A percentile compares a stretch with the other conserved stretches of the same genome.
phyloP scores from a whole-genome alignment of 2,113 vertebrate species.

The Malurus alboscapulatus region DNA sequence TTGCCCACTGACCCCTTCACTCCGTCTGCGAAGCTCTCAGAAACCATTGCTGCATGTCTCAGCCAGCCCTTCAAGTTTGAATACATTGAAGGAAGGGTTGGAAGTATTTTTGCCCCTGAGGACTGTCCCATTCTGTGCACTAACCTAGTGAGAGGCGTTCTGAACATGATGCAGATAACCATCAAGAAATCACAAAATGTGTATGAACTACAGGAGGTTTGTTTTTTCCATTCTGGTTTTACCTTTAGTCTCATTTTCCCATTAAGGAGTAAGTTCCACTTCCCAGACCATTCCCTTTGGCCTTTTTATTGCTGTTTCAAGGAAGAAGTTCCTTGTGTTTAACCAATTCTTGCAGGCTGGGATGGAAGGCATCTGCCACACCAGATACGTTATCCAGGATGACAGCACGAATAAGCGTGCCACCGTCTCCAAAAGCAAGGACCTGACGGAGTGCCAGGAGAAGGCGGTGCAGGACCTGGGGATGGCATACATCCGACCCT shows the following conservation, averaged over 20 bases:
- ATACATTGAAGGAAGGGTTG: conserved; percentile 78
- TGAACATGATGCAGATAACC: conserved; percentile 82
- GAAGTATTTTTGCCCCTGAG: conserved; percentile 73
- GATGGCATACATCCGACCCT: conserved; percentile 75
- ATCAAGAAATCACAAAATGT: conserved; percentile 81
- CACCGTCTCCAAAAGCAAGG: conserved; percentile 78
- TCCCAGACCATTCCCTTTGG: not conserved
- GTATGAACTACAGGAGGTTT: conserved; percentile 82
- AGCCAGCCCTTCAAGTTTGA: conserved; percentile 81
- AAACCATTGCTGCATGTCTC: conserved; percentile 71
- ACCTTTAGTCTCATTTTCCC: not conserved
- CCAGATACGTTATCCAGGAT: conserved; percentile 81
- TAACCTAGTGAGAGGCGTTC: conserved; percentile 82
- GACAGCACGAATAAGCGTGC: conserved; percentile 70
- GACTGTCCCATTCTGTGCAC: conserved; percentile 71
- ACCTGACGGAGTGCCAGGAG: conserved; percentile 81
- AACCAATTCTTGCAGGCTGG: conserved; percentile 49
- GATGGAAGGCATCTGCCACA: conserved; percentile 84
- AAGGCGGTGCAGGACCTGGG: conserved; percentile 74
- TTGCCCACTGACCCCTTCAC: conserved; percentile 74
- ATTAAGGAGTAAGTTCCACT: not conserved
- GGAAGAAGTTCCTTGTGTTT: not conserved
- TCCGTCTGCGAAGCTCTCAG: conserved; percentile 62
- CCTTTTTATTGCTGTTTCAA: not conserved
- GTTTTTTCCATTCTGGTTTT: not conserved